A percentile compares a stretch with the other conserved stretches of the same genome.
phyloP scores from a whole-genome alignment of 1,140 invertebrate species.

The Pararge aegeria region DNA sequence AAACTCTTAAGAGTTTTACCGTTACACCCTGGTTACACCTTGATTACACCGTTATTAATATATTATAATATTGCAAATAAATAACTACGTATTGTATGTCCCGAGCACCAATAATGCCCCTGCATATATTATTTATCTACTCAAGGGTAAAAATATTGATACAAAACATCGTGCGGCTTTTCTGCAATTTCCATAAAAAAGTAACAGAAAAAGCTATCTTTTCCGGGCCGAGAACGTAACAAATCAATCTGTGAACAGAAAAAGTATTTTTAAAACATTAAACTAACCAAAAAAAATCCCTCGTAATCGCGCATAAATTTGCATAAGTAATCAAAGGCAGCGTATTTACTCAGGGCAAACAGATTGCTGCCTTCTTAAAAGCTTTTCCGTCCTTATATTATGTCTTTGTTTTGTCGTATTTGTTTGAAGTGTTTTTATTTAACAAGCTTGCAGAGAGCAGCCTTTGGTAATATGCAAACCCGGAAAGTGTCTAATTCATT shows the following conservation, averaged over 20 bases:
- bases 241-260: background rate
- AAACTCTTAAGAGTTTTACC: too few species aligned
- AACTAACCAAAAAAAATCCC: background rate
- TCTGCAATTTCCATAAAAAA: too few species aligned
- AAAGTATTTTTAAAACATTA: background rate
- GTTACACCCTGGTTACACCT: too few species aligned
- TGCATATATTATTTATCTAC: too few species aligned
- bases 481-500: background rate
- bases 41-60: too few species aligned
- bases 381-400: background rate
- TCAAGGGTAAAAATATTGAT: too few species aligned
- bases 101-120: too few species aligned
- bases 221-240: background rate
- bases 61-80: too few species aligned
- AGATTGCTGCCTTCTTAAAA: background rate
- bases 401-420: background rate
- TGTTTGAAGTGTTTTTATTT: background rate
- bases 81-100: too few species aligned
- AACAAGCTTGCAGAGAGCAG: background rate
- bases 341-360: background rate
- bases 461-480: background rate
- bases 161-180: too few species aligned
- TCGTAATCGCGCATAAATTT: slow-evolving; percentile 1
- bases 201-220: too few species aligned
- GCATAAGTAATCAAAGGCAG: background rate